phyloP scores from a whole-genome alignment of 2,113 vertebrate genomes.

The Ceyx cyanopectus region DNA sequence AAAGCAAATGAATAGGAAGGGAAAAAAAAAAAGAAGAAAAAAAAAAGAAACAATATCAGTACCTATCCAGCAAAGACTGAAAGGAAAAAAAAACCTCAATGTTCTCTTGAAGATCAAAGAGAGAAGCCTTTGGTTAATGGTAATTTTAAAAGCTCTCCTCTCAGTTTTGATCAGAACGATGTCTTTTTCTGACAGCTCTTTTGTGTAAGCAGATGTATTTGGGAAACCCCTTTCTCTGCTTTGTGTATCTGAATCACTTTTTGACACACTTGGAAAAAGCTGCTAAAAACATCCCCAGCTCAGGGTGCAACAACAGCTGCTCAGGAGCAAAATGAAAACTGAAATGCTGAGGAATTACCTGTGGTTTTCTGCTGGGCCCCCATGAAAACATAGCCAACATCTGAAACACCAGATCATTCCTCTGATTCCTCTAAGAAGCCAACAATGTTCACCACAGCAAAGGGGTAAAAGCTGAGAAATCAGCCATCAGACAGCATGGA shows the following conservation, averaged over 20 bases:
- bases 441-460: not conserved
- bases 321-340: constrained; percentile 27
- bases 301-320: not conserved
- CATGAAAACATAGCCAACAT: not conserved
- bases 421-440: not conserved
- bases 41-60: not conserved
- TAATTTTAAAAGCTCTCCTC: not conserved
- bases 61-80: not conserved
- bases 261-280: not conserved
- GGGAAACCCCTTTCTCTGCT: constrained; percentile 11
- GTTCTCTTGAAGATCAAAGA: not conserved
- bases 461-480: not conserved
- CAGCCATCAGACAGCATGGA: not conserved
- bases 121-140: not conserved
- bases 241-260: not conserved
- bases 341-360: not conserved
- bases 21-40: not conserved
- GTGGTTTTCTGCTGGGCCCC: not conserved
- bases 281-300: not conserved
- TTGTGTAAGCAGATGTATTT: constrained; percentile 7
- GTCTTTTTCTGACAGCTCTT: constrained; percentile 40
- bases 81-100: not conserved
- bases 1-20: not conserved
- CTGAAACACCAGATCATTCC: not conserved
- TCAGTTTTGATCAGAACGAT: not conserved